These are phyloP conservation scores for Intellagama lesueurii DNA, from an alignment of 2,797 vertebrate genomes.

Conservation along the genomic window DNA sequence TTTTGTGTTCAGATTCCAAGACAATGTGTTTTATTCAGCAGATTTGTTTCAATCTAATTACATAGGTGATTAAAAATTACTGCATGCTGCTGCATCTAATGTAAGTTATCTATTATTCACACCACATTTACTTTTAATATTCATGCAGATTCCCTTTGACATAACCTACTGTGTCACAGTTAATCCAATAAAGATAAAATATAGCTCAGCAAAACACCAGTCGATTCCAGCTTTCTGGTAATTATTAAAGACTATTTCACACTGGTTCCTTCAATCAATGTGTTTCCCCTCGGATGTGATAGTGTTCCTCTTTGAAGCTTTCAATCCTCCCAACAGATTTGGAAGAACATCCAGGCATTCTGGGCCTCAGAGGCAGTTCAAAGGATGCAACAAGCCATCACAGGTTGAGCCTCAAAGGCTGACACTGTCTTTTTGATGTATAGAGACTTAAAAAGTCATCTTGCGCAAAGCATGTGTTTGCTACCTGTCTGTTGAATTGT, in stretches of 20 bases:
- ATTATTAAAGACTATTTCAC: constrained; percentile 86
- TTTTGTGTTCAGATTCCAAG: constrained; percentile 74
- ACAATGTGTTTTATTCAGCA: constrained; percentile 81
- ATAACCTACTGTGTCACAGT: constrained; percentile 86
- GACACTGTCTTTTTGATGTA: constrained; percentile 84
- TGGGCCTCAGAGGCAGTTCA: constrained; percentile 79
- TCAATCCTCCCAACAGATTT: constrained; percentile 79
- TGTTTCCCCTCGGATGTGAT: constrained; percentile 75
- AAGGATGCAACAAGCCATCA: constrained; percentile 81
- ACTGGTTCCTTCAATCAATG: constrained; percentile 81
- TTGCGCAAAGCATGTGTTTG: constrained; percentile 78
- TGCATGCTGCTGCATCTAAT: constrained; percentile 82
- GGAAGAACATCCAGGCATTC: constrained; percentile 73
- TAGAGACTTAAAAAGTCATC: constrained; percentile 82
- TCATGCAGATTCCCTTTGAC: constrained; percentile 86
- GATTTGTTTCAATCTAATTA: constrained; percentile 84
- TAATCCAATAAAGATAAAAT: constrained; percentile 88
- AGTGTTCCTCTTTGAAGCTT: constrained; percentile 80
- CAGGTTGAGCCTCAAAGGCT: constrained; percentile 84
- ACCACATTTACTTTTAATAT: constrained; percentile 87
- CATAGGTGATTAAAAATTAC: constrained; percentile 82
- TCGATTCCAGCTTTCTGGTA: constrained; percentile 82
- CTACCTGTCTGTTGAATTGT: constrained; percentile 77
- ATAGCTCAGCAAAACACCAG: constrained; percentile 82
- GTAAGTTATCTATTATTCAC: constrained; percentile 86